Conservation (phyloP, 2,888 invertebrate genomes). For the Tinea trinotella region DNA sequence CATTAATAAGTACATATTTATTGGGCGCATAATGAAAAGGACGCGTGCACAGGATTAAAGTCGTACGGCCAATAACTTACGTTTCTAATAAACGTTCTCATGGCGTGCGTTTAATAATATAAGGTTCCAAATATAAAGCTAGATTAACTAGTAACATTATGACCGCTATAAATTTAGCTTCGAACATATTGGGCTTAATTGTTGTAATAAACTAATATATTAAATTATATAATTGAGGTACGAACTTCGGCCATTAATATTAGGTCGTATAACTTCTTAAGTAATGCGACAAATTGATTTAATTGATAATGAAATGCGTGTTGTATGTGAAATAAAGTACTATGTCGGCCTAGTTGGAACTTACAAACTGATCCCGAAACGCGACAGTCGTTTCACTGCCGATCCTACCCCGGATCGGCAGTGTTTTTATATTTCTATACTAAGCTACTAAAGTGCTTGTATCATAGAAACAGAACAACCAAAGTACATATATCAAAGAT, state of each 20-base stretch:
- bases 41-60: slow-evolving; percentile 57
- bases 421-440: no score
- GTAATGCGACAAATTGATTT: neutral
- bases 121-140: slow-evolving; percentile 30
- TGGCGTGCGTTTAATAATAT: slow-evolving; percentile 28
- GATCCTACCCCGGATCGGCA: no score
- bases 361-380: no score
- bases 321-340: no score
- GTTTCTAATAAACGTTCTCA: slow-evolving; percentile 11
- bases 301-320: no score
- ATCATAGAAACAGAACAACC: no score
- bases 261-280: neutral
- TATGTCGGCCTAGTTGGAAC: no score
- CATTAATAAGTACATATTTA: slow-evolving; percentile 64
- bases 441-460: no score
- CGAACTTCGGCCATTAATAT: neutral
- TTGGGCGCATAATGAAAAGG: slow-evolving; percentile 56
- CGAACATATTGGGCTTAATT: slow-evolving; percentile 20
- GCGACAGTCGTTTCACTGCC: no score
- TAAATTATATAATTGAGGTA: slow-evolving; percentile 8
- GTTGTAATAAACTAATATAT: slow-evolving; percentile 8
- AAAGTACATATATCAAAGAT: no score
- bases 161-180: slow-evolving; percentile 46
- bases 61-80: slow-evolving; percentile 13
- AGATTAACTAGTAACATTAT: slow-evolving; percentile 39